phyloP scores from a whole-genome alignment of 1,140 invertebrate genomes.

The Luehdorfia chinensis region DNA sequence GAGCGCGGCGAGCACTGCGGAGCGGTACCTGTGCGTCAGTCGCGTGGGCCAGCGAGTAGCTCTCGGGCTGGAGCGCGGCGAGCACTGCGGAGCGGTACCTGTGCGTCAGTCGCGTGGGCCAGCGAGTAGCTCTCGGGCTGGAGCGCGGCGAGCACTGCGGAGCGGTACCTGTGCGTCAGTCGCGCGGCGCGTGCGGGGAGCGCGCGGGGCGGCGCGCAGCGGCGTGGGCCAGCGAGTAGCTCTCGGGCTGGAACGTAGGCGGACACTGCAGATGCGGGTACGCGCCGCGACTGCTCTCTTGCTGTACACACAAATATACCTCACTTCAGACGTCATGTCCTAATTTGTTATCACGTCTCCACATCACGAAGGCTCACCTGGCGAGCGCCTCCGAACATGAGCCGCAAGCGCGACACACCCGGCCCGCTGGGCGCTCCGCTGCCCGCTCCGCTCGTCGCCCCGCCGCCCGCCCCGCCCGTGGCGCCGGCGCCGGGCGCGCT shows the following conservation, averaged over 20 bases:
- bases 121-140: slow-evolving; percentile 8
- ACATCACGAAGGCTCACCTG: too few species aligned
- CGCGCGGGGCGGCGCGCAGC: slow-evolving; percentile 11
- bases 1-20: too few species aligned
- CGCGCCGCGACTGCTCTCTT: slow-evolving; percentile 53
- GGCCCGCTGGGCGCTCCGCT: slow-evolving; percentile 13
- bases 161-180: neutral
- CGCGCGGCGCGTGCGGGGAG: neutral
- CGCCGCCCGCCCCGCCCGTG: neutral
- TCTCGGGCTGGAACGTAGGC: slow-evolving; percentile 88
- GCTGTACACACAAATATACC: neutral
- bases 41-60: too few species aligned
- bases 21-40: too few species aligned
- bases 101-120: too few species aligned
- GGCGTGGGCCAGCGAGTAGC: slow-evolving; percentile 78
- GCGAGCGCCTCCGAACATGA: slow-evolving; percentile 31
- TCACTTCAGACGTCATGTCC: too few species aligned
- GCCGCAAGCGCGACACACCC: slow-evolving; percentile 37
- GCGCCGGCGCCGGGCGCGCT: neutral
- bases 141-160: neutral
- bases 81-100: too few species aligned
- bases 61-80: too few species aligned
- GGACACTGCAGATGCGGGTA: slow-evolving; percentile 90
- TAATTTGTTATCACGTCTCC: too few species aligned
- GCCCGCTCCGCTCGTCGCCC: neutral